Evolutionary conservation across 2,797 vertebrate species (phyloP).

Genomic region (Pseudomugil gertrudae): DNA sequence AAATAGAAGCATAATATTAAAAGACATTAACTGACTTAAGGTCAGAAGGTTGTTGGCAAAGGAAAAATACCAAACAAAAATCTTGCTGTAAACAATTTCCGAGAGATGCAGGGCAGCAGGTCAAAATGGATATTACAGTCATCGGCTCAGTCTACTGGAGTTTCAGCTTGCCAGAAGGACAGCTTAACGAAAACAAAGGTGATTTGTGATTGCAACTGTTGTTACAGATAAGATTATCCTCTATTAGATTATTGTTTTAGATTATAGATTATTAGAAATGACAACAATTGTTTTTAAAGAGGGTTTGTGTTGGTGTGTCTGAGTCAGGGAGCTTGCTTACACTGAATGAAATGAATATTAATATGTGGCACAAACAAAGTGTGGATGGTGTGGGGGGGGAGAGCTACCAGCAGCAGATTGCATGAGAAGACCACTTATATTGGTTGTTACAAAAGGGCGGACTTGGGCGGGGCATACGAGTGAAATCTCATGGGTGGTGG

Average conservation of each 20-base stretch:
- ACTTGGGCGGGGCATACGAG: conserved; percentile 36
- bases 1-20: neutral
- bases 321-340: conserved; percentile 40
- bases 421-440: conserved; percentile 20
- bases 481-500: conserved; percentile 54
- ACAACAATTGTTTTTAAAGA: conserved; percentile 28
- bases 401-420: conserved; percentile 25
- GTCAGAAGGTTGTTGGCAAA: conserved; percentile 12
- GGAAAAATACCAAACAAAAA: conserved; percentile 3
- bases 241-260: conserved; percentile 5
- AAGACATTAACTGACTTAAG: neutral
- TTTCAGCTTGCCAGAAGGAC: conserved; percentile 26
- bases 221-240: conserved; percentile 11
- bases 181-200: conserved; percentile 20
- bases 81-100: conserved; percentile 7
- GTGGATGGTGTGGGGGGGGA: conserved; percentile 14
- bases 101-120: neutral
- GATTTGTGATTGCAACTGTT: conserved; percentile 5
- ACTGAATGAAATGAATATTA: conserved; percentile 31
- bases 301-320: conserved; percentile 24
- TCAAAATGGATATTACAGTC: conserved; percentile 15
- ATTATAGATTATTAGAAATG: conserved; percentile 25
- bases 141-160: conserved; percentile 13
- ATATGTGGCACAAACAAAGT: conserved; percentile 12
- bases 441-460: conserved; percentile 41